Percentiles rank a stretch among this genome's conserved stretches.
phyloP scores from a whole-genome alignment of 2,888 invertebrate genomes.

The Volucella zonaria region DNA sequence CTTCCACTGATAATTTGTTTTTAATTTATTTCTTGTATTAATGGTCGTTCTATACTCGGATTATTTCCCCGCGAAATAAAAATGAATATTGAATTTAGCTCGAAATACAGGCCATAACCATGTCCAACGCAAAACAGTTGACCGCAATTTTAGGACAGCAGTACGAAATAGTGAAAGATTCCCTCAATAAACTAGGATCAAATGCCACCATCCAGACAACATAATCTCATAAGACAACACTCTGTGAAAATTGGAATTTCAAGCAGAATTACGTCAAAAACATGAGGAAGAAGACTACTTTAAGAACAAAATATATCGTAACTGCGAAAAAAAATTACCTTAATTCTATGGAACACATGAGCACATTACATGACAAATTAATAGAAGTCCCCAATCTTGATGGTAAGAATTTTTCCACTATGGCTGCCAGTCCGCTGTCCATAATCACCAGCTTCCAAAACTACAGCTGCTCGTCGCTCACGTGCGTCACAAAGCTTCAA shows the following conservation, averaged over 20 bases:
- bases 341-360: constrained; percentile 12
- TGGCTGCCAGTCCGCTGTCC: too few species aligned
- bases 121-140: constrained; percentile 11
- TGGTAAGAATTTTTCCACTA: too few species aligned
- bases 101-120: neutral
- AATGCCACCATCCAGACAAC: neutral
- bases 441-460: neutral
- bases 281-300: constrained; percentile 10
- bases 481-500: constrained; percentile 28
- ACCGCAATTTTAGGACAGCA: constrained; percentile 2
- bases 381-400: too few species aligned
- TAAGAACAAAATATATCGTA: neutral
- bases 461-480: constrained; percentile 11
- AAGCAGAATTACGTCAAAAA: neutral
- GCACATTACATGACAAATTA: constrained; percentile 4
- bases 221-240: neutral
- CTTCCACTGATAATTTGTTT: too few species aligned
- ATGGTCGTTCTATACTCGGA: too few species aligned
- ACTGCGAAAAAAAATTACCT: too few species aligned
- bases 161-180: neutral
- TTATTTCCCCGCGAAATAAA: too few species aligned
- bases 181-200: neutral
- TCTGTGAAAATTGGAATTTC: constrained; percentile 13
- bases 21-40: too few species aligned
- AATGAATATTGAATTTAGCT: too few species aligned